phyloP scores from a whole-genome alignment of 2,888 invertebrate species.

The Julus scanicus region DNA sequence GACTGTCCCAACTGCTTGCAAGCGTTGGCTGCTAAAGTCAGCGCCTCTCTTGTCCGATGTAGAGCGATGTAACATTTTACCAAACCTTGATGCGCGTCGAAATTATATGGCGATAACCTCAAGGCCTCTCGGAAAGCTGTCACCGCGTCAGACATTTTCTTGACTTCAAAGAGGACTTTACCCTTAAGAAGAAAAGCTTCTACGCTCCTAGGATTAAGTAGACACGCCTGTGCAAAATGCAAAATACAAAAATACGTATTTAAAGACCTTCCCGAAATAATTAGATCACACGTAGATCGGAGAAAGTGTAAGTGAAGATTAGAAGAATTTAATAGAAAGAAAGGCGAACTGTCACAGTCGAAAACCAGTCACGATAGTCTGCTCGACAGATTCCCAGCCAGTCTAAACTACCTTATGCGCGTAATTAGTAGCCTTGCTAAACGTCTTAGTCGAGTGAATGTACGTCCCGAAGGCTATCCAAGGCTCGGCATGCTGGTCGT shows the following conservation, averaged over 20 bases:
- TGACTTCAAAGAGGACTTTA: conserved; percentile 74
- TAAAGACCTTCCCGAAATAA: no score
- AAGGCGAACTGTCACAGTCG: no score
- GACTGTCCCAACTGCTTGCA: conserved; percentile 79
- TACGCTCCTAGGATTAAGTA: conserved; percentile 74
- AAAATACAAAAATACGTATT: conserved; percentile 31
- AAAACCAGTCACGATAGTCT: conserved; percentile 61
- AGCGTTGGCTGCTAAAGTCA: conserved; percentile 77
- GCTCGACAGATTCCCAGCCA: neutral
- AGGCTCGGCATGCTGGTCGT: conserved; percentile 74
- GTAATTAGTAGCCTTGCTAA: conserved; percentile 77
- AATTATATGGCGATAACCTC: conserved; percentile 72
- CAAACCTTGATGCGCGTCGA: conserved; percentile 80
- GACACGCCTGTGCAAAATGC: conserved; percentile 71
- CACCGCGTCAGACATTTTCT: conserved; percentile 75
- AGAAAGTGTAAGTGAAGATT: no score
- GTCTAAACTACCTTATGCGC: conserved; percentile 71
- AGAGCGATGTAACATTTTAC: conserved; percentile 78
- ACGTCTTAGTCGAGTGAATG: conserved; percentile 74
- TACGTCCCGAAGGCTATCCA: conserved; percentile 83
- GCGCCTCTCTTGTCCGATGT: conserved; percentile 77
- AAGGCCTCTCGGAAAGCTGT: conserved; percentile 76
- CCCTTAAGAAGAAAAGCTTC: conserved; percentile 81
- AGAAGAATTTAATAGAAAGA: no score
- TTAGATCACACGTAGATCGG: no score